phyloP scores from a whole-genome alignment of 1,140 invertebrate species.

The Drosophila punjabiensis region DNA sequence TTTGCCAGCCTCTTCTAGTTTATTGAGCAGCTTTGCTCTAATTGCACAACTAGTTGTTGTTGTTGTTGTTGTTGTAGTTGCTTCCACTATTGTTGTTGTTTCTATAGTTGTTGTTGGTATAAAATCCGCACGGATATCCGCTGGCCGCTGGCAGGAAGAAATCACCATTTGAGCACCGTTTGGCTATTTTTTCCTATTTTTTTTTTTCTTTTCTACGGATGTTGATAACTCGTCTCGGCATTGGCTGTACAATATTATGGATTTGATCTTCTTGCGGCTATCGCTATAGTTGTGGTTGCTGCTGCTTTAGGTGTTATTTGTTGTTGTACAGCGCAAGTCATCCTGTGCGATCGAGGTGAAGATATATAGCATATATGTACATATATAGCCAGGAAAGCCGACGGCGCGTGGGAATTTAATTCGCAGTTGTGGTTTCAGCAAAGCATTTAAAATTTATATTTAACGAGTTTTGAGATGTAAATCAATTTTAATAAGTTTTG shows the following conservation, averaged over 20 bases:
- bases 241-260: conserved; percentile 54
- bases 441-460: conserved; percentile 6
- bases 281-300: conserved; percentile 10
- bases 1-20: conserved; percentile 79
- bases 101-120: conserved; percentile 53
- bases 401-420: conserved; percentile 63
- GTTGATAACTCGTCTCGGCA: conserved; percentile 77
- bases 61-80: conserved; percentile 22
- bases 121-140: conserved; percentile 83
- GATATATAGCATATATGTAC: conserved; percentile 28
- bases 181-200: conserved; percentile 63
- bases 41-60: conserved; percentile 59
- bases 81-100: conserved; percentile 17
- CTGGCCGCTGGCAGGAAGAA: conserved; percentile 78
- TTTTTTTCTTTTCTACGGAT: conserved; percentile 62
- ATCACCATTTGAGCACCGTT: conserved; percentile 83
- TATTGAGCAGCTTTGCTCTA: conserved; percentile 59
- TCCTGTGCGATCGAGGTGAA: conserved; percentile 54
- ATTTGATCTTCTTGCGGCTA: conserved; percentile 64
- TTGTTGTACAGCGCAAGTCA: conserved; percentile 48
- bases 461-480: not conserved
- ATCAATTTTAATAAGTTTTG: not conserved
- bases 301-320: conserved; percentile 29
- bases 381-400: conserved; percentile 47
- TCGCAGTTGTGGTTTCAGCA: conserved; percentile 4